These are phyloP conservation scores for Calvadosia cruxmelitensis DNA, from an alignment of 30 jellyfish, hydroid and myxozoan genomes.

Conservation along the genomic window DNA sequence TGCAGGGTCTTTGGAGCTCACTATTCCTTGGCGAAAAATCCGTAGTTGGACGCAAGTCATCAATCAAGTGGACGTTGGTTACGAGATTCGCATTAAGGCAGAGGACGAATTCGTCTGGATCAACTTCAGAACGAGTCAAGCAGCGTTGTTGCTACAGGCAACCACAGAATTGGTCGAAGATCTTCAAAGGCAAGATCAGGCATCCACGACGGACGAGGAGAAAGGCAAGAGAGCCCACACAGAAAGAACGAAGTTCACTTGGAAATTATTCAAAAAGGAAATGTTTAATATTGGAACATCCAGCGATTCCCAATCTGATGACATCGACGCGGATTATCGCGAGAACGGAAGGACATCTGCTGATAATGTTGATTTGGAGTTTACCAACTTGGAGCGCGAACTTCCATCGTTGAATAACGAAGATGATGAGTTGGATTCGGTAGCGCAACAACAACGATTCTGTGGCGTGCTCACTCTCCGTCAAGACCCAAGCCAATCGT, in stretches of 20 bases:
- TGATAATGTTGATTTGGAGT: too few relatives aligned
- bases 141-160: conserved; percentile 54
- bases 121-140: conserved; percentile 57
- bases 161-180: conserved; percentile 49
- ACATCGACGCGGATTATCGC: too few relatives aligned
- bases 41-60: conserved; percentile 81
- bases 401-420: too few relatives aligned
- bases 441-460: too few relatives aligned
- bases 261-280: conserved; percentile 62
- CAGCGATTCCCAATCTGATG: too few relatives aligned
- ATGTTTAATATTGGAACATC: too few relatives aligned
- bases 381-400: too few relatives aligned
- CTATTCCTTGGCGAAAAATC: conserved; percentile 91
- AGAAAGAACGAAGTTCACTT: conserved; percentile 39
- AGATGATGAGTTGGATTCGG: too few relatives aligned
- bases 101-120: conserved; percentile 76
- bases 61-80: conserved; percentile 27
- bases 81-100: conserved; percentile 56
- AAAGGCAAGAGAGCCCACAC: conserved; percentile 31
- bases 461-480: too few relatives aligned
- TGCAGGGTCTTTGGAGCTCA: too few relatives aligned
- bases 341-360: too few relatives aligned
- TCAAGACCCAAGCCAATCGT: too few relatives aligned
- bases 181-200: background rate
- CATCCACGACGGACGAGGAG: conserved; percentile 17